Base-by-base conservation (phyloP, 2,888 invertebrate genomes). In the Hedya salicella region DNA sequence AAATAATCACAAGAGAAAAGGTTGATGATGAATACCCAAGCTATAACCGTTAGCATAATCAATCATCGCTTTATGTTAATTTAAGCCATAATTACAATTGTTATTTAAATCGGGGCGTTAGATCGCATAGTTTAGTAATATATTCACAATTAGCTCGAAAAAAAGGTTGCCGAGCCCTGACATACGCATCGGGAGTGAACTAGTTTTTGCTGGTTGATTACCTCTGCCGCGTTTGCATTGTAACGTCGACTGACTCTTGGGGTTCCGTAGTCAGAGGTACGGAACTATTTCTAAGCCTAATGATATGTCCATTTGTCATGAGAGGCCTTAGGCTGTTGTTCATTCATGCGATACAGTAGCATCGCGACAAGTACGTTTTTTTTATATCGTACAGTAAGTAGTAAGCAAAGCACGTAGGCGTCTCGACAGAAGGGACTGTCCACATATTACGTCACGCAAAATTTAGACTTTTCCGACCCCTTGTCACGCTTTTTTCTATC, bases 41-140 rank as follows among this genome's bases (percentile, higher is more conserved):
- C 52, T 30, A 50, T 30, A 65, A 19, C 52, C 25, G 65, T 60
- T 59, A 53, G 57, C 46, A 46, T 44, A 36, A 52, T 59, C 59
- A 59, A 64, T 64, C 59, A 60, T 60, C 53, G 14, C 13, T 59
- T 44, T 53, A 60, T 65, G 65, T 14, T 65, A 60, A 65, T 65
- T 25, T n/a, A 17, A 52, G n/a, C 46, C 19, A 53, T 62, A 48
- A 48, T 65, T 60, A 53, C 65, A 46, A 65, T 65, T 65, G 59
- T 60, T 60, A 64, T 64, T 59, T 32, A 64, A 64, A 64, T 59
- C 17, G 6, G 25, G 13, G 59, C 36, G 59, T 59, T 17, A 52
- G 50, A 52, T 42, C 11, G 50, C 48, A 50, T 42, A 46, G 39
- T 60, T 39, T 21, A 46, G 32, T 48, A 60, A 65, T 65, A 19